Evolutionary conservation across 2,113 vertebrate species (phyloP), one percentile per base, ranked within the genome.

Genomic region (Ammodytes marinus): DNA sequence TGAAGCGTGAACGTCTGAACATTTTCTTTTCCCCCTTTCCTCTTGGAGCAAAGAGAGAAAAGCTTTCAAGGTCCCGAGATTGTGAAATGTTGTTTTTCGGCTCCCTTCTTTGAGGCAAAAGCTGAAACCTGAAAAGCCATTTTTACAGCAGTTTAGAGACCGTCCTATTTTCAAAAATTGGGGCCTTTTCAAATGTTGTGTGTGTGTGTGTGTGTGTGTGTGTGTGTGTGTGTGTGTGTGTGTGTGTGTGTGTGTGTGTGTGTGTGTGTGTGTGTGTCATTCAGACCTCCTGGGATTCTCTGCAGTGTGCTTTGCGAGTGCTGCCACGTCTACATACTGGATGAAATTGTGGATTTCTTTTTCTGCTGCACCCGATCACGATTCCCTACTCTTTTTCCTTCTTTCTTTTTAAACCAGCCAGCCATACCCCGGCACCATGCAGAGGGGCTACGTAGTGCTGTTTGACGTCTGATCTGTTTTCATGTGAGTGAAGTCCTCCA

Each of bases 81-180:
- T 90, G 91, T 88, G 79, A 93, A 93, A 93, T 90, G 80, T 87
- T 92, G 79, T 94, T 95, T 94, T 92, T 90, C 85, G 77, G 90
- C 76, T 91, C 55, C 76, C 77, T 69, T 90, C 90, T 93, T 78
- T 74, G 65, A 85, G 79, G 80, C 89, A 84, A 67, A 90, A 84
- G 79, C n/a, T 27, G 79, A 88, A 89, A 86, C 88, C 83, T 93
- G 88, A 91, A 93, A 91, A 88, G 90, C 90, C 39, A 35, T 37
- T 81, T 88, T 91, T 93, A 93, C 86, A 93, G 92, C 90, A 92
- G 89, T 95, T 94, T 91, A 94, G 92, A 84, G 87, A 90, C 90
- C 88, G 86, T 91, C 86, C 91, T 69, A 80, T 93, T 93, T 92
- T 61, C 27, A 27, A 69, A 91, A 93, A 94, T 87, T 74, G 89